Base-by-base conservation (phyloP, 2,113 vertebrate species). In the Erythrocebus patas region DNA sequence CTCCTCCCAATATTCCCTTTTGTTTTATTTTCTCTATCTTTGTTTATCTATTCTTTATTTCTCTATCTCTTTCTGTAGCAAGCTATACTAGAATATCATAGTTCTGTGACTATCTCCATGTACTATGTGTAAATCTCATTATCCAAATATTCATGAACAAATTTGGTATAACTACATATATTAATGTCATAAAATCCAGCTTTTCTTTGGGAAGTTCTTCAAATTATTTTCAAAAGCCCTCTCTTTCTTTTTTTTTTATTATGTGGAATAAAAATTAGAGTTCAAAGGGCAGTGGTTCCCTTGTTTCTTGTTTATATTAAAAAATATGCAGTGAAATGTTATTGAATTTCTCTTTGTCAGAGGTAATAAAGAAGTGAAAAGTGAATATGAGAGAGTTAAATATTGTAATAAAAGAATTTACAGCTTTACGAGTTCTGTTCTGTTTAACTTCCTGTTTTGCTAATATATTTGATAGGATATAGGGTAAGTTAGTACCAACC, bases 391-490 rank as follows among this genome's bases (percentile, higher is more conserved):
- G 43, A 68, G 6, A 10, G 22, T 76, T 84, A 64, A 95, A 59
- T 25, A 94, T 61, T 48, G 43, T 30, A 89, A 57, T 91, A n/a
- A 89, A 57, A 40, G 89, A 81, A 84, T 50, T 82, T n/a, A 52
- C 17, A 91, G 0, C 52, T 86, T 96, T 73, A 68, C 22, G 6
- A 89, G n/a, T 83, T 93, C 35, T 93, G 11, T 81, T 84, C 6
- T 17, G 43, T 88, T 84, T 75, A 93, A 64, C 40, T 70, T 91
- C 12, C 45, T 79, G 0, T 52, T 84, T 85, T 68, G 17, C 11
- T 68, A 66, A 59, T 79, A 27, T 27, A 48, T 59, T 66, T 82
- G 57, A 13, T 45, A 61, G 10, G 2, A 22, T 48, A 22, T 1
- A 70, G 52, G 8, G 43, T 83, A 79, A 96, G 7, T 27, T 90